These are phyloP conservation scores for Pangasius larnaudii DNA, from an alignment of 2,797 vertebrate species.

Conservation along the genomic window DNA sequence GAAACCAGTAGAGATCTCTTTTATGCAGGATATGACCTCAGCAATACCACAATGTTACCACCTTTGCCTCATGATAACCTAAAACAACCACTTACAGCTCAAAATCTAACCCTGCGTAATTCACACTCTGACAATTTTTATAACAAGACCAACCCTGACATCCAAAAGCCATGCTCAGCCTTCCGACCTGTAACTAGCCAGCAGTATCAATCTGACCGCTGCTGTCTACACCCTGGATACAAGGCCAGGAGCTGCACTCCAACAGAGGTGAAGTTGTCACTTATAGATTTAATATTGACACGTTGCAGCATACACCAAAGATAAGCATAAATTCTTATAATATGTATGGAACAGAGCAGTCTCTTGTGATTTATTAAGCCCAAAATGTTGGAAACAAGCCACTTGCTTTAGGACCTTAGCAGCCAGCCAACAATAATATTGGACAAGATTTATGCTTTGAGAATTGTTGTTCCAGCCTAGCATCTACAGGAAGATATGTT, in stretches of 20 bases:
- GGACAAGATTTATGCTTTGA: conserved; percentile 23
- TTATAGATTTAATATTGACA: not conserved
- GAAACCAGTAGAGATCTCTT: conserved; percentile 42
- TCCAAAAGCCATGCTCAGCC: conserved; percentile 66
- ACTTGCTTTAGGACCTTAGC: conserved; percentile 15
- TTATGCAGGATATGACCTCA: conserved; percentile 55
- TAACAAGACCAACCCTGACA: conserved; percentile 50
- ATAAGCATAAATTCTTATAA: not conserved
- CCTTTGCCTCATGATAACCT: conserved; percentile 56
- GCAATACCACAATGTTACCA: conserved; percentile 36
- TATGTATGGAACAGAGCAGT: conserved; percentile 1
- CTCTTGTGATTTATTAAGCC: conserved; percentile 42
- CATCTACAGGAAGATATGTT: conserved; percentile 8
- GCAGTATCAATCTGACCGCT: conserved; percentile 54
- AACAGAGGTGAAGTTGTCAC: conserved; percentile 69
- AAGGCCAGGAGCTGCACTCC: conserved; percentile 65
- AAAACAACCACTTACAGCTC: conserved; percentile 53
- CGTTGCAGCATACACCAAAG: not conserved
- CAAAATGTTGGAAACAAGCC: conserved; percentile 20
- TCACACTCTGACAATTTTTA: conserved; percentile 37
- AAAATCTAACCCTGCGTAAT: conserved; percentile 41
- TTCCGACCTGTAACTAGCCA: conserved; percentile 68
- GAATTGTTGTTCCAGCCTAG: conserved; percentile 22
- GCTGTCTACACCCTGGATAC: conserved; percentile 55
- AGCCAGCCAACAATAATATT: conserved; percentile 40